Evolutionary conservation across 2,888 invertebrate species (phyloP).

Genomic region (Dryadula phaetusa): DNA sequence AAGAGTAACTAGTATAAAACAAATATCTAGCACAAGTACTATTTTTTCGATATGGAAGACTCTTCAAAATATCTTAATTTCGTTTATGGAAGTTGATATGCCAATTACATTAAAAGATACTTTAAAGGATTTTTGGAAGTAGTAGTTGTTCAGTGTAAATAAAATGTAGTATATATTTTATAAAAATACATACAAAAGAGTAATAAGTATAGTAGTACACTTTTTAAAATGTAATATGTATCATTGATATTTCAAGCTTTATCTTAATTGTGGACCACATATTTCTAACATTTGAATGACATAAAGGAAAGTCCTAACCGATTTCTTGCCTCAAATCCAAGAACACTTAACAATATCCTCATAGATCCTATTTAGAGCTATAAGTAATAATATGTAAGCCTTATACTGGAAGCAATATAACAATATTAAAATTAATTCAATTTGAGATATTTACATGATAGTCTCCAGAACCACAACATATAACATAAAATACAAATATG

Average conservation of each 20-base stretch:
- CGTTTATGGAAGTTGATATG: slow-evolving; percentile 83
- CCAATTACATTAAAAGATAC: slow-evolving; percentile 76
- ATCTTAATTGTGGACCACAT: slow-evolving; percentile 71
- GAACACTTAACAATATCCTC: slow-evolving; percentile 58
- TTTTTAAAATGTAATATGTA: slow-evolving; percentile 76
- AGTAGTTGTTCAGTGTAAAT: slow-evolving; percentile 77
- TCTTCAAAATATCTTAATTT: slow-evolving; percentile 70
- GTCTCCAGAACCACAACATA: slow-evolving; percentile 65
- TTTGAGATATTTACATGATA: slow-evolving; percentile 77
- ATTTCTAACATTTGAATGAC: slow-evolving; percentile 43
- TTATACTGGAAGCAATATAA: slow-evolving; percentile 79
- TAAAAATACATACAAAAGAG: slow-evolving; percentile 82
- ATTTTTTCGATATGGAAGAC: slow-evolving; percentile 84
- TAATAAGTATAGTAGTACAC: slow-evolving; percentile 69
- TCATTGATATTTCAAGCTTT: slow-evolving; percentile 78
- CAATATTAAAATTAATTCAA: slow-evolving; percentile 72
- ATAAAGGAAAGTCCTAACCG: slow-evolving; percentile 38
- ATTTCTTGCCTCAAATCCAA: slow-evolving; percentile 49
- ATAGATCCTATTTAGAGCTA: slow-evolving; percentile 61
- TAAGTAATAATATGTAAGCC: slow-evolving; percentile 74
- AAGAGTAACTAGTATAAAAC: slow-evolving; percentile 62
- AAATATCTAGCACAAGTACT: slow-evolving; percentile 74
- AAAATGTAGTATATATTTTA: slow-evolving; percentile 79
- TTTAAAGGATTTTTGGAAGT: slow-evolving; percentile 71
- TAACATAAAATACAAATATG: slow-evolving; percentile 60